Percentiles rank a stretch among this genome's conserved stretches.
These are phyloP conservation scores for Podarcis raffonei DNA, from an alignment of 2,113 vertebrate genomes.

Conservation along the genomic window DNA sequence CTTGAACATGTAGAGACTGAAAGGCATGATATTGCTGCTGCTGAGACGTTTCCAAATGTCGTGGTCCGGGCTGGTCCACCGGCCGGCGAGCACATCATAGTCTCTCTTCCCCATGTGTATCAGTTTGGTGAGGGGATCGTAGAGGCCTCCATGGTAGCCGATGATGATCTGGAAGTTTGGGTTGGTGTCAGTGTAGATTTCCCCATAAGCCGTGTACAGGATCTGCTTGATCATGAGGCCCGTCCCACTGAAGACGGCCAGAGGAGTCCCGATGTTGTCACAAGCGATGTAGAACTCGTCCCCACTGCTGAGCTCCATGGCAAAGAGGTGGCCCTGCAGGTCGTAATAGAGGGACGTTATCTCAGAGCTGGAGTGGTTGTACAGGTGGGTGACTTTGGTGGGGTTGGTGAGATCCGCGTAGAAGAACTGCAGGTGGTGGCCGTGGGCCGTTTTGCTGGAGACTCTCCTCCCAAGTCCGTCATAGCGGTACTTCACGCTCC, in stretches of 20 bases:
- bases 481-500: conserved; percentile 93
- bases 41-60: conserved; percentile 92
- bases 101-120: conserved; percentile 95
- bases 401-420: conserved; percentile 94
- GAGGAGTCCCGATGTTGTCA: conserved; percentile 94
- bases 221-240: conserved; percentile 98
- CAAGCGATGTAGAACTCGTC: conserved; percentile 98
- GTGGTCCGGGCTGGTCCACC: conserved; percentile 95
- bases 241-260: conserved; percentile 95
- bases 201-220: conserved; percentile 94
- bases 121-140: conserved; percentile 93
- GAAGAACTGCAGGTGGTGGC: conserved; percentile 97
- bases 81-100: conserved; percentile 93
- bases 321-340: conserved; percentile 96
- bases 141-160: conserved; percentile 94
- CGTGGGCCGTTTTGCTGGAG: conserved; percentile 86
- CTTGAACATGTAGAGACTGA: conserved; percentile 99
- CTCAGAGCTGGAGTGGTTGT: conserved; percentile 97
- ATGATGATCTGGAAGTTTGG: conserved; percentile 93
- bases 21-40: conserved; percentile 90
- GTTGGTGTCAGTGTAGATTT: conserved; percentile 97
- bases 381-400: conserved; percentile 95
- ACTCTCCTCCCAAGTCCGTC: conserved; percentile 94
- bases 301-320: conserved; percentile 95
- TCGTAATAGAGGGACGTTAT: conserved; percentile 98